Percentiles rank a stretch among this genome's conserved stretches.
These are phyloP conservation scores for Hetaerina titia DNA, from an alignment of 2,888 invertebrate species.

Conservation along the genomic window DNA sequence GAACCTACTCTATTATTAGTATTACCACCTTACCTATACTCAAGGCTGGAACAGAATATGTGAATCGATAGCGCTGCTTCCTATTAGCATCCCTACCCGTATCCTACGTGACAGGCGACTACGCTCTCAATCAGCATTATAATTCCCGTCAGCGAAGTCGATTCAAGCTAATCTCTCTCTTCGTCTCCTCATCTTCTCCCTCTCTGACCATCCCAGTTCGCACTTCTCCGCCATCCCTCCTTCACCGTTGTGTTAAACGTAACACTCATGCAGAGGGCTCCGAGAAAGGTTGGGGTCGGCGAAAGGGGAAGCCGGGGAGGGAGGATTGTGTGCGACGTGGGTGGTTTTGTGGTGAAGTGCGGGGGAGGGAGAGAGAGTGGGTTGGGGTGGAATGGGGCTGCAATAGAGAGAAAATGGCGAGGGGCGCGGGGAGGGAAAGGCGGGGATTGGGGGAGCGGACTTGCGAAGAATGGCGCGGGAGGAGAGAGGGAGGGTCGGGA, in stretches of 20 bases:
- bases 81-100: neutral
- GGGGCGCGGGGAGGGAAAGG: neutral
- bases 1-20: too few relatives aligned
- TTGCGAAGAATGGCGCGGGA: neutral
- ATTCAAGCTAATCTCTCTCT: neutral
- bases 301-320: neutral
- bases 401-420: neutral
- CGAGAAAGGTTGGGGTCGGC: neutral
- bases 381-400: neutral
- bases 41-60: too few relatives aligned
- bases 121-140: neutral
- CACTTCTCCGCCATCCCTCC: neutral
- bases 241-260: neutral
- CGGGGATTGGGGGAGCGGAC: neutral
- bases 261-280: neutral
- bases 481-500: neutral
- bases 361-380: neutral
- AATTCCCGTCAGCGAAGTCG: neutral
- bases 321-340: neutral
- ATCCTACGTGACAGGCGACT: neutral
- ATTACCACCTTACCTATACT: too few relatives aligned
- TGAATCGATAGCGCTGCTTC: neutral
- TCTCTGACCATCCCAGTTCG: neutral
- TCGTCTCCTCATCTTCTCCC: neutral
- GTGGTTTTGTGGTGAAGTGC: neutral